These are phyloP conservation scores for Clarias platycephalus DNA, from an alignment of 2,797 vertebrate genomes.

Conservation along the genomic window DNA sequence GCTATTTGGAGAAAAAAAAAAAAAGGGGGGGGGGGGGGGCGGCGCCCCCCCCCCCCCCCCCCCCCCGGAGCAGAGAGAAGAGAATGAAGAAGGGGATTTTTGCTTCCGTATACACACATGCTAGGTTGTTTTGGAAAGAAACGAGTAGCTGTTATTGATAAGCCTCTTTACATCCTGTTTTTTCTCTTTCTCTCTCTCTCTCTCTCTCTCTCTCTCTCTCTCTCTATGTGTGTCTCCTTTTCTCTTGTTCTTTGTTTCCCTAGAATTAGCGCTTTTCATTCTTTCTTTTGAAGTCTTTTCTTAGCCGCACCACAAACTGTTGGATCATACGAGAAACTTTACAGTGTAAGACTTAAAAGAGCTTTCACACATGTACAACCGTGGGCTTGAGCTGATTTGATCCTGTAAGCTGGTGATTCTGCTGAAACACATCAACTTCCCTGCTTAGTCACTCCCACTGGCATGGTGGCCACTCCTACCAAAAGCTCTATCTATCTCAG, in stretches of 20 bases:
- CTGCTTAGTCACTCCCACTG: constrained; percentile 54
- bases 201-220: constrained; percentile 47
- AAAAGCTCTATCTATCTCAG: constrained; percentile 42
- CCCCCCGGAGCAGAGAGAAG: constrained; percentile 38
- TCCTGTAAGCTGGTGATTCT: constrained; percentile 49
- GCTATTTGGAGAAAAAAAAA: constrained; percentile 28
- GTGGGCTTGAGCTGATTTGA: constrained; percentile 60
- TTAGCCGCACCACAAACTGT: constrained; percentile 61
- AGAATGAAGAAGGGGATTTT: constrained; percentile 43
- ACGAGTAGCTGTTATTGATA: constrained; percentile 67
- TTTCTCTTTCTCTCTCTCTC: constrained; percentile 31
- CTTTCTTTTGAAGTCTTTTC: constrained; percentile 19
- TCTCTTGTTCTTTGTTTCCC: constrained; percentile 46
- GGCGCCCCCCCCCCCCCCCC: too few relatives aligned
- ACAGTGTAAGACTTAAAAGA: constrained; percentile 4
- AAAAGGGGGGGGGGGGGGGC: constrained; percentile 45
- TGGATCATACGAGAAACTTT: constrained; percentile 55
- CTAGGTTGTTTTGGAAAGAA: constrained; percentile 52
- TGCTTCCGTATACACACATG: constrained; percentile 56
- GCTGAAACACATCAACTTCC: constrained; percentile 50
- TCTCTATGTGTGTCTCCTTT: constrained; percentile 60
- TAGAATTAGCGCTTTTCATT: constrained; percentile 40
- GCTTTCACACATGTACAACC: background rate
- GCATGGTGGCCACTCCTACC: constrained; percentile 60
- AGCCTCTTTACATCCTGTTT: constrained; percentile 63